Evolutionary conservation across 2,888 invertebrate species (phyloP), one percentile per base, ranked within the genome.

Genomic region (Aromia moschata): DNA sequence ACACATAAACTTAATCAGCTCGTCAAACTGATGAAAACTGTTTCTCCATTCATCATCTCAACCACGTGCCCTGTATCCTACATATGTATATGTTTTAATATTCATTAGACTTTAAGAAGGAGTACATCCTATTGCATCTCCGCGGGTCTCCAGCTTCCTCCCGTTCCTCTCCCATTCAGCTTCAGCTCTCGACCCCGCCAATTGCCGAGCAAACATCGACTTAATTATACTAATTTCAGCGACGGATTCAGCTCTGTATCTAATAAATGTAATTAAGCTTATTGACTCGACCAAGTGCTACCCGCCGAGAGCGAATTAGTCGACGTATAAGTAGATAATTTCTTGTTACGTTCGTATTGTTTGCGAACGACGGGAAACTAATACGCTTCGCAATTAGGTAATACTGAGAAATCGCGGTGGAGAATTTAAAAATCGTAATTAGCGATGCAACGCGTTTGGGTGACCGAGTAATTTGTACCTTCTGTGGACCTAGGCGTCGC

Each of bases 241-340:
- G 60, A 56, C 66, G 70, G 64, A 69, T 66, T 62, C 70, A 70
- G 65, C 68, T 69, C 30, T 41, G 30, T 30, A 64, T 62, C 67
- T 73, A 72, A 74, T 74, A 72, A 74, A 72, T 70, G 68, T 70
- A 72, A 73, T 74, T 71, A 71, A 66, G 64, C 69, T 67, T 68
- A 70, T 71, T 67, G 65, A 59, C 66, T 65, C 64, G 65, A 69
- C 61, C 64, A 65, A 68, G 64, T 64, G 64, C 65, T 65, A 62
- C 69, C 64, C 65, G 63, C 65, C 58, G 69, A 46, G 67, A 58
- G 59, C 54, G 57, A 72, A 72, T 70, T 72, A 69, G 58, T 55
- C 54, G 36, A n/a, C n/a, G 38, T 30, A 52, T 17, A 52, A 52
- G 52, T 31, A 52, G 36, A 57, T 57, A 51, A 57, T 57, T 57